phyloP scores from a whole-genome alignment of 1,140 invertebrate species.

The Parapsyche elsis region DNA sequence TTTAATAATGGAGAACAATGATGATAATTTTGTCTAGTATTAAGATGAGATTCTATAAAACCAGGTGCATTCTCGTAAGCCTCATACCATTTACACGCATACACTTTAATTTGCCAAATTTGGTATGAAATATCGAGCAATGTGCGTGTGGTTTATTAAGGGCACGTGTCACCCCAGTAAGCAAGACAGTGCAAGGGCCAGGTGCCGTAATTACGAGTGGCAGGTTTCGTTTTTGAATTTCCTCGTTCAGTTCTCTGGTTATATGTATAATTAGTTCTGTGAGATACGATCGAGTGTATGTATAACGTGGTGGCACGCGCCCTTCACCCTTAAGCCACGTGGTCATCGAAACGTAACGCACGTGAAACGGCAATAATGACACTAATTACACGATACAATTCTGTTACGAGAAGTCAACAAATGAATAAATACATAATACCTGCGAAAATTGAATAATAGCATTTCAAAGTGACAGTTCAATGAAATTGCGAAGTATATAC shows the following conservation, averaged over 20 bases:
- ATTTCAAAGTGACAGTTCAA: not conserved
- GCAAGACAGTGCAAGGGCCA: not conserved
- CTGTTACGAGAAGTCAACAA: not conserved
- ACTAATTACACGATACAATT: not conserved
- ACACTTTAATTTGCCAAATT: too few relatives aligned
- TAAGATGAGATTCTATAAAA: too few relatives aligned
- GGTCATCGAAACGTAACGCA: constrained; percentile 22
- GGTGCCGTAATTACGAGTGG: constrained; percentile 27
- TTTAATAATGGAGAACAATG: too few relatives aligned
- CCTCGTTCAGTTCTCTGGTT: not conserved
- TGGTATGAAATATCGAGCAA: too few relatives aligned
- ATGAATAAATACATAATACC: not conserved
- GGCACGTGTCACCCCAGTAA: not conserved
- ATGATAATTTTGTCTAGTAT: too few relatives aligned
- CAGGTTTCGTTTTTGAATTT: constrained; percentile 19
- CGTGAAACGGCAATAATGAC: not conserved
- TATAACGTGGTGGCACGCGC: constrained; percentile 2
- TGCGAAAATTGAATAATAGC: not conserved
- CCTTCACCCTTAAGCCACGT: constrained; percentile 14
- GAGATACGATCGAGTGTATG: constrained; percentile 9
- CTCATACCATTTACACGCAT: too few relatives aligned
- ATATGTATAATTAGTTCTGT: constrained; percentile 17
- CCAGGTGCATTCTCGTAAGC: too few relatives aligned
- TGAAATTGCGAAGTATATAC: too few relatives aligned
- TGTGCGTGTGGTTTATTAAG: not conserved